phyloP scores from a whole-genome alignment of 1,140 invertebrate species.

The Idris sp. region DNA sequence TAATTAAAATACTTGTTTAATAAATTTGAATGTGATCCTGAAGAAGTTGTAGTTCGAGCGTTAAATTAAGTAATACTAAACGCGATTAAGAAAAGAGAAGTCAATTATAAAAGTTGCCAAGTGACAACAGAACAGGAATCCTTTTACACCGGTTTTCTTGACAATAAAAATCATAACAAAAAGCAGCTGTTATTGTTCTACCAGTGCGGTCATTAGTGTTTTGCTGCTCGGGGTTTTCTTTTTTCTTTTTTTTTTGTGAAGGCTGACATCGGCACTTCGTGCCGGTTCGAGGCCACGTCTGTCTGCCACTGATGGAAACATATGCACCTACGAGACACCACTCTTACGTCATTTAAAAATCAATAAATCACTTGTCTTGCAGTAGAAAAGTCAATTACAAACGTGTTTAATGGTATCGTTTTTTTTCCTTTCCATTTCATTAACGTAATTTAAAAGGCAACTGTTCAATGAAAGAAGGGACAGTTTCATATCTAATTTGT shows the following conservation, averaged over 20 bases:
- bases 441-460: too few relatives aligned
- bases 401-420: too few relatives aligned
- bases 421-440: conserved; percentile 15
- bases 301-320: conserved; percentile 32
- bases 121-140: conserved; percentile 20
- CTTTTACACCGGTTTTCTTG: conserved; percentile 22
- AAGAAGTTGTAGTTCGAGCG: too few relatives aligned
- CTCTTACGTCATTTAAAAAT: conserved; percentile 44
- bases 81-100: conserved; percentile 8
- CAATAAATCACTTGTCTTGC: conserved; percentile 48
- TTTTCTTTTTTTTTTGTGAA: conserved; percentile 41
- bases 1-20: background rate
- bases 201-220: conserved; percentile 31
- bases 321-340: conserved; percentile 22
- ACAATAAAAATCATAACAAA: conserved; percentile 39
- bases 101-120: conserved; percentile 14
- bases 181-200: conserved; percentile 26
- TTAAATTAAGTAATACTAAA: conserved; percentile 2
- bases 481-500: too few relatives aligned
- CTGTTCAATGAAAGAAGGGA: too few relatives aligned
- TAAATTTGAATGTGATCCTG: too few relatives aligned
- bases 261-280: conserved; percentile 30
- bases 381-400: conserved; percentile 23
- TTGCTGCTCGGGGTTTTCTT: too few relatives aligned
- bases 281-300: conserved; percentile 25